These are phyloP conservation scores for Conchocele bisecta DNA, from an alignment of 2,888 invertebrate species.

Conservation along the genomic window DNA sequence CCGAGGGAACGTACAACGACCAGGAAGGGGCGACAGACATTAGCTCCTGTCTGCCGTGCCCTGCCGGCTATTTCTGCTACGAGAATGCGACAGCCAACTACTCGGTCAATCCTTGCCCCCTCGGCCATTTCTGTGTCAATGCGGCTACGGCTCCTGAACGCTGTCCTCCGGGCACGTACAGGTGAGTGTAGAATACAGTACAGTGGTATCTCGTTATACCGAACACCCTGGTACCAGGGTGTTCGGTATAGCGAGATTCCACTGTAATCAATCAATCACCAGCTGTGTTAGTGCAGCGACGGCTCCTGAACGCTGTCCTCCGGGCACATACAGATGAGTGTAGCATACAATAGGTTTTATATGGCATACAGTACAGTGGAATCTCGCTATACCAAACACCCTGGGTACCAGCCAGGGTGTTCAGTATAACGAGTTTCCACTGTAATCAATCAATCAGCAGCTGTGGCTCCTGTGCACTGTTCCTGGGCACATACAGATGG, in stretches of 20 bases:
- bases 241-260: too few species aligned
- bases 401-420: too few species aligned
- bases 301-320: constrained; percentile 75
- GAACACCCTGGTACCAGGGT: too few species aligned
- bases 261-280: too few species aligned
- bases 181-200: constrained; percentile 70
- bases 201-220: too few species aligned
- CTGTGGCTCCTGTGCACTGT: constrained; percentile 76
- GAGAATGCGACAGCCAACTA: constrained; percentile 72
- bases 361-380: too few species aligned
- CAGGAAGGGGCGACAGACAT: constrained; percentile 66
- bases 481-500: constrained; percentile 81
- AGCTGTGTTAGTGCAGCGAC: constrained; percentile 76
- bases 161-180: constrained; percentile 80
- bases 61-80: constrained; percentile 78
- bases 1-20: constrained; percentile 72
- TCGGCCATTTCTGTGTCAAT: constrained; percentile 78
- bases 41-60: constrained; percentile 76
- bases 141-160: constrained; percentile 70
- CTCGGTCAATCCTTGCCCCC: constrained; percentile 74
- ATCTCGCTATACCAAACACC: too few species aligned
- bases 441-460: too few species aligned
- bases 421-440: too few species aligned
- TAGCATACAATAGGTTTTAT: too few species aligned
- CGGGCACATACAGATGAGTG: constrained; percentile 78